A percentile compares a stretch with the other conserved stretches of the same genome.
These are phyloP conservation scores for Ctenoplectra terminalis DNA, from an alignment of 1,140 invertebrate genomes.

Conservation along the genomic window DNA sequence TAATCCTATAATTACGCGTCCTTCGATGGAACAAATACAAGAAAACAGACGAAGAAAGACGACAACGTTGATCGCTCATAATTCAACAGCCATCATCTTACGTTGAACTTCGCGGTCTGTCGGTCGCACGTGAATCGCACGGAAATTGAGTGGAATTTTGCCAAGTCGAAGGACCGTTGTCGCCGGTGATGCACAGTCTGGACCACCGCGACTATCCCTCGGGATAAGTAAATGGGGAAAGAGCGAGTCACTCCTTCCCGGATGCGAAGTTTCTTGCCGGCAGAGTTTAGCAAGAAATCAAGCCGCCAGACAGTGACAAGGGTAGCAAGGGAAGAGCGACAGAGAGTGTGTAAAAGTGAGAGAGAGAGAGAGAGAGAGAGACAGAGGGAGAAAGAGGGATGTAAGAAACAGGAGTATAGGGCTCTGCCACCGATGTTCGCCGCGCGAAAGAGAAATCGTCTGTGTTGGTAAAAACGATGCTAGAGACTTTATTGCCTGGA, in stretches of 20 bases:
- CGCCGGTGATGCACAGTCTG: constrained; percentile 42
- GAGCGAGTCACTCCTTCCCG: constrained; percentile 62
- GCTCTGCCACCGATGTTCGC: constrained; percentile 40
- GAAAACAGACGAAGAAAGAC: neutral
- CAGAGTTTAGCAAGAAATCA: constrained; percentile 72
- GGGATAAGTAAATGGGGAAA: constrained; percentile 65
- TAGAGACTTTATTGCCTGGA: constrained; percentile 49
- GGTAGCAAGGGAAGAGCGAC: constrained; percentile 24
- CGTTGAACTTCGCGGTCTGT: constrained; percentile 24
- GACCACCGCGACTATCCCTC: constrained; percentile 38
- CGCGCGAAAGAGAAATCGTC: constrained; percentile 58
- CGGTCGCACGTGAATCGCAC: constrained; percentile 31
- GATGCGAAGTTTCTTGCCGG: constrained; percentile 65
- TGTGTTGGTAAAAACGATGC: constrained; percentile 35
- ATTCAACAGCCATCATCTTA: constrained; percentile 11
- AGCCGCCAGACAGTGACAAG: constrained; percentile 69
- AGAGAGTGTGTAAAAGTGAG: neutral
- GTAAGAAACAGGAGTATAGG: constrained; percentile 51
- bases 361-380: constrained; percentile 26
- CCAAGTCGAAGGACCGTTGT: constrained; percentile 51
- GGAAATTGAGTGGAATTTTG: constrained; percentile 62
- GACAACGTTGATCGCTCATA: neutral
- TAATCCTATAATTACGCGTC: too few relatives aligned
- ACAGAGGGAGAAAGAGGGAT: constrained; percentile 7
- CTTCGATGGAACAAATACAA: too few relatives aligned